phyloP scores from a whole-genome alignment of 2,113 vertebrate species.

The Petaurus breviceps region DNA sequence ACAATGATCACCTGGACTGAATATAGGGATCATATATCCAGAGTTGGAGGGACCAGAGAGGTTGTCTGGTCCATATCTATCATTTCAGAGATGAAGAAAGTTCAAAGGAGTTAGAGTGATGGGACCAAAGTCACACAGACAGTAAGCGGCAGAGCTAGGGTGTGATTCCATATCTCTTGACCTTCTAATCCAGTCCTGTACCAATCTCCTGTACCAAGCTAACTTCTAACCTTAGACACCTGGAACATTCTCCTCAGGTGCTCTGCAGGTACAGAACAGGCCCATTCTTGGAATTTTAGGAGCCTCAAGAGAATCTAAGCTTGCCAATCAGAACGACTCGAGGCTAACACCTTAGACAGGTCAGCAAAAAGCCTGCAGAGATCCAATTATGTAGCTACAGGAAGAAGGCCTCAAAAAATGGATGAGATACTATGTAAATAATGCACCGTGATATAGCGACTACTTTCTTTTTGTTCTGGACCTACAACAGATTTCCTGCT shows the following conservation, averaged over 20 bases:
- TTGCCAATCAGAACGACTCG: background rate
- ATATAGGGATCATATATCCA: background rate
- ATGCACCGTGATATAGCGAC: background rate
- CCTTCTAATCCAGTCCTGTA: background rate
- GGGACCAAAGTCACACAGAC: background rate
- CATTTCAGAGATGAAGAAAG: background rate
- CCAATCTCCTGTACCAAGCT: background rate
- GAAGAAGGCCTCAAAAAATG: background rate
- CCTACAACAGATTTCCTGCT: background rate
- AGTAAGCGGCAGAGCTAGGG: background rate
- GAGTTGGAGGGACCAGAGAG: background rate
- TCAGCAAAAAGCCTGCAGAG: background rate
- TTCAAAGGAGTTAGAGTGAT: background rate
- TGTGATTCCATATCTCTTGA: background rate
- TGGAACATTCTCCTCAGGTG: background rate
- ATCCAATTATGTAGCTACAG: background rate
- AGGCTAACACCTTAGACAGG: background rate
- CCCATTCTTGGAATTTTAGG: background rate
- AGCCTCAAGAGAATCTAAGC: background rate
- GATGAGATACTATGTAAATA: background rate
- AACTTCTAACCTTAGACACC: background rate
- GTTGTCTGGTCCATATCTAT: background rate
- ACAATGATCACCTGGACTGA: background rate
- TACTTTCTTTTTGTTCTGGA: background rate
- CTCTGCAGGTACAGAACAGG: background rate